These are phyloP conservation scores for Scaptomyza montana DNA, from an alignment of 1,140 invertebrate species.

Conservation along the genomic window DNA sequence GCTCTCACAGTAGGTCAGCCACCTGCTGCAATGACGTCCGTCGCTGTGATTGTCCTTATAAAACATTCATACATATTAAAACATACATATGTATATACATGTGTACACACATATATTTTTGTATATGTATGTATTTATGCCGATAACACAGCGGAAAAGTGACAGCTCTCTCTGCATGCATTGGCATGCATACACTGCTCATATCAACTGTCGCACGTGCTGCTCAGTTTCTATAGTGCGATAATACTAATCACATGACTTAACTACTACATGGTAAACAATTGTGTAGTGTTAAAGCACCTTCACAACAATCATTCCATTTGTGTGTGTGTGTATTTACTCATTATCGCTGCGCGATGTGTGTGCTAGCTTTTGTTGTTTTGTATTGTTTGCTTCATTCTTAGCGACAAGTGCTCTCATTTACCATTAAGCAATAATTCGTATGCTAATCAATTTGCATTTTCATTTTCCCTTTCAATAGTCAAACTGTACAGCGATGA, in stretches of 20 bases:
- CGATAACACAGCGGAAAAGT: slow-evolving; percentile 4
- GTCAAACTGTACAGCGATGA: slow-evolving; percentile 84
- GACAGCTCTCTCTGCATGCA: not conserved
- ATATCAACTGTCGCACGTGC: slow-evolving; percentile 32
- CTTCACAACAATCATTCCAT: too few species aligned
- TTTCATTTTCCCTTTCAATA: slow-evolving; percentile 24
- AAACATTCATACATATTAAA: slow-evolving; percentile 12
- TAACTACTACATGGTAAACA: slow-evolving; percentile 6
- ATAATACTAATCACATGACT: slow-evolving; percentile 35
- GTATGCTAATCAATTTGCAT: slow-evolving; percentile 28
- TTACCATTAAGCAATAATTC: slow-evolving; percentile 5
- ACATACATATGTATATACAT: slow-evolving; percentile 6
- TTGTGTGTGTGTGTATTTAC: not conserved
- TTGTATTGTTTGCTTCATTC: slow-evolving; percentile 5
- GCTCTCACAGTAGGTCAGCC: slow-evolving; percentile 35
- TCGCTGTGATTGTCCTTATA: slow-evolving; percentile 30
- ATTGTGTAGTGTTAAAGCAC: slow-evolving; percentile 4
- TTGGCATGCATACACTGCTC: not conserved
- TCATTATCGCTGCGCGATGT: slow-evolving; percentile 1
- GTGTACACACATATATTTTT: not conserved
- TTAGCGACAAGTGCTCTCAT: slow-evolving; percentile 10
- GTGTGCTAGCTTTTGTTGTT: not conserved
- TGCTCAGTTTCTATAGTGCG: slow-evolving; percentile 17
- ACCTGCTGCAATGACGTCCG: slow-evolving; percentile 38
- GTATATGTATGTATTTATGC: slow-evolving; percentile 1